These are phyloP conservation scores for Xiphophorus couchianus DNA, from an alignment of 2,113 vertebrate species.

Conservation along the genomic window DNA sequence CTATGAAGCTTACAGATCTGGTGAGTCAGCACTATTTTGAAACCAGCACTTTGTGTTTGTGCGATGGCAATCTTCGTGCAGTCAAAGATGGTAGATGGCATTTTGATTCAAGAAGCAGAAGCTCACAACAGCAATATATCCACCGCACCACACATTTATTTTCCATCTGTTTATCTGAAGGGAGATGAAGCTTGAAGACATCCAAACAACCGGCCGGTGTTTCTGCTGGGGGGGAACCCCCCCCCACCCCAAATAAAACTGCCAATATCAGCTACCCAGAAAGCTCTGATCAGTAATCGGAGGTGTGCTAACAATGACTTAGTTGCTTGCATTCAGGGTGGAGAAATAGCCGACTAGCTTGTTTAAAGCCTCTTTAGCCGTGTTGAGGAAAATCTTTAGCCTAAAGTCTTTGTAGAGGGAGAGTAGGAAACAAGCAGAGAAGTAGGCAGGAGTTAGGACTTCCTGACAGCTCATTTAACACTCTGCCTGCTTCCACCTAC, in stretches of 20 bases:
- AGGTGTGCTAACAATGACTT: slow-evolving; percentile 46
- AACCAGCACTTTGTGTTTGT: slow-evolving; percentile 29
- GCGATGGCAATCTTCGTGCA: slow-evolving; percentile 38
- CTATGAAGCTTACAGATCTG: slow-evolving; percentile 32
- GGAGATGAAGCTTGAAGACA: slow-evolving; percentile 50
- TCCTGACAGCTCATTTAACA: slow-evolving; percentile 72
- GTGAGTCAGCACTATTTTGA: slow-evolving; percentile 70
- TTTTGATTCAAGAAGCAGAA: slow-evolving; percentile 54
- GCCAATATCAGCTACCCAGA: slow-evolving; percentile 30
- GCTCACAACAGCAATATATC: slow-evolving; percentile 36
- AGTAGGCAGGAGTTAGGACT: slow-evolving; percentile 47
- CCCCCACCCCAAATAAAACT: no score
- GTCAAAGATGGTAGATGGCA: slow-evolving; percentile 40
- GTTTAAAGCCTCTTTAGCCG: slow-evolving; percentile 53
- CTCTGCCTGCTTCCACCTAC: slow-evolving; percentile 60
- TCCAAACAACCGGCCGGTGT: slow-evolving; percentile 53
- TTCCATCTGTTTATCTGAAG: slow-evolving; percentile 51
- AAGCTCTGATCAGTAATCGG: slow-evolving; percentile 44
- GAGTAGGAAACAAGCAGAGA: slow-evolving; percentile 44
- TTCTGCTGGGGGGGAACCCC: slow-evolving; percentile 30
- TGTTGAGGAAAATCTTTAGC: slow-evolving; percentile 50
- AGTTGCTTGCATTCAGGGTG: slow-evolving; percentile 43
- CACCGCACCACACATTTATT: slow-evolving; percentile 39
- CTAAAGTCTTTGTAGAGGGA: slow-evolving; percentile 33
- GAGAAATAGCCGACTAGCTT: slow-evolving; percentile 49